Evolutionary conservation across 2,797 vertebrate genomes (phyloP).

Genomic region (Tokudaia tokunoshimensis): DNA sequence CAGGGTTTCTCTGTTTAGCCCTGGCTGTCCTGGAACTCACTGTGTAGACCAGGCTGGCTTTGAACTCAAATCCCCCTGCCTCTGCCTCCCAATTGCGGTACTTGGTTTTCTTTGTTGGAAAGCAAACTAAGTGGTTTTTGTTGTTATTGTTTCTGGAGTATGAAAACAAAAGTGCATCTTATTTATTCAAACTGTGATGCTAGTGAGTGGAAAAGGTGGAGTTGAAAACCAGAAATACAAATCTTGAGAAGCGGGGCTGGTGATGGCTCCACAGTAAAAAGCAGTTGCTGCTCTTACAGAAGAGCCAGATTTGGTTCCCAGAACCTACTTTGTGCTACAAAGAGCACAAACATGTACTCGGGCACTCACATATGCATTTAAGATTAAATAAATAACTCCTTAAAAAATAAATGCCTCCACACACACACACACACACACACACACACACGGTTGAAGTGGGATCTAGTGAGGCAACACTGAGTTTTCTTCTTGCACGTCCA

Average conservation of each 20-base stretch:
- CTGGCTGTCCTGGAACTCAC: too few species aligned
- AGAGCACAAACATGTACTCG: not conserved
- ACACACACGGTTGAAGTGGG: not conserved
- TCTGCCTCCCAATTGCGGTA: not conserved
- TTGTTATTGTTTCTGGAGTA: slow-evolving; percentile 31
- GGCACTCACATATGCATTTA: not conserved
- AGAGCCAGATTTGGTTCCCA: not conserved
- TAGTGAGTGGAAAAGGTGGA: slow-evolving; percentile 25
- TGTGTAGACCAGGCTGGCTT: too few species aligned
- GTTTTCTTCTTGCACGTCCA: not conserved
- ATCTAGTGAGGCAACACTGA: not conserved
- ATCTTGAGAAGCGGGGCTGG: not conserved
- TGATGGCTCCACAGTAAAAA: not conserved
- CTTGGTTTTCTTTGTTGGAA: slow-evolving; percentile 59
- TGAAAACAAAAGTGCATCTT: slow-evolving; percentile 58
- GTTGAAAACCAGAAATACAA: slow-evolving; percentile 42
- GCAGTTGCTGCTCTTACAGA: not conserved
- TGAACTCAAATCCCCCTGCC: too few species aligned
- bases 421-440: not conserved
- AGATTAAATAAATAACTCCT: not conserved
- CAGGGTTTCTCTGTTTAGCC: too few species aligned
- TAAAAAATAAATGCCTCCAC: not conserved
- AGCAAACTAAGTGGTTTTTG: not conserved
- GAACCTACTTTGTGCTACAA: not conserved
- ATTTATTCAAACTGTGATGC: slow-evolving; percentile 69